Evolutionary conservation across 1,140 invertebrate species (phyloP).

Genomic region (Batillaria attramentaria): DNA sequence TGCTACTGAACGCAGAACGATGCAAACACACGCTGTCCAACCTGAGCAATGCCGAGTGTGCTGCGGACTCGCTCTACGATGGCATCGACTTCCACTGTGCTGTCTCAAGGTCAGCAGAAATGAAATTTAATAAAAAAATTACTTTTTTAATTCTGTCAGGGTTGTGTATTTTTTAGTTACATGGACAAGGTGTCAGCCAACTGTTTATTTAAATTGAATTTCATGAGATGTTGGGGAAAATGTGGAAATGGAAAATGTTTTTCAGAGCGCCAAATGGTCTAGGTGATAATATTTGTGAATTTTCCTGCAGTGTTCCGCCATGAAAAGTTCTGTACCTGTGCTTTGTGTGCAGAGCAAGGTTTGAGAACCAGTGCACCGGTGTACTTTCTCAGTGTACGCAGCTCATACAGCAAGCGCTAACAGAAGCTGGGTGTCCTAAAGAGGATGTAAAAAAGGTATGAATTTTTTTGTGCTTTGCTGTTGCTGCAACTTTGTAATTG

Average conservation of each 20-base stretch:
- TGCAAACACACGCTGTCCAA: constrained; percentile 73
- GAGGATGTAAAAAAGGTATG: constrained; percentile 64
- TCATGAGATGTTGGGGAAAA: too few species aligned
- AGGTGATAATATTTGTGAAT: too few species aligned
- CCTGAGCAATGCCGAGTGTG: constrained; percentile 65
- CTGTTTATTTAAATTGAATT: background rate
- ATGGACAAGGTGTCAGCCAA: background rate
- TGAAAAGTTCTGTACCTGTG: too few species aligned
- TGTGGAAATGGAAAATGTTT: too few species aligned
- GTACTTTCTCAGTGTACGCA: constrained; percentile 62
- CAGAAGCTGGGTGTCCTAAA: constrained; percentile 84
- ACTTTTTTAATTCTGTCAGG: background rate
- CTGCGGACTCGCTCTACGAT: constrained; percentile 71
- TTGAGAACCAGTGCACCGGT: constrained; percentile 68
- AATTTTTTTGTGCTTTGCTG: background rate
- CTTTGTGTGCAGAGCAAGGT: constrained; percentile 63
- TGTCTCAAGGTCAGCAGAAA: constrained; percentile 65
- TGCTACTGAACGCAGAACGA: constrained; percentile 70
- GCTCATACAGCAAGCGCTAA: constrained; percentile 75
- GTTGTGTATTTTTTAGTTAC: too few species aligned
- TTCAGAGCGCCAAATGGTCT: too few species aligned
- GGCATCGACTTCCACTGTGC: constrained; percentile 66
- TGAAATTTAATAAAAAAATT: background rate
- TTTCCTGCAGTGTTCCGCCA: too few species aligned
- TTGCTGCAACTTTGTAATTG: too few species aligned